These are phyloP conservation scores for Megalops atlanticus DNA, from an alignment of 2,113 vertebrate genomes.

Conservation along the genomic window DNA sequence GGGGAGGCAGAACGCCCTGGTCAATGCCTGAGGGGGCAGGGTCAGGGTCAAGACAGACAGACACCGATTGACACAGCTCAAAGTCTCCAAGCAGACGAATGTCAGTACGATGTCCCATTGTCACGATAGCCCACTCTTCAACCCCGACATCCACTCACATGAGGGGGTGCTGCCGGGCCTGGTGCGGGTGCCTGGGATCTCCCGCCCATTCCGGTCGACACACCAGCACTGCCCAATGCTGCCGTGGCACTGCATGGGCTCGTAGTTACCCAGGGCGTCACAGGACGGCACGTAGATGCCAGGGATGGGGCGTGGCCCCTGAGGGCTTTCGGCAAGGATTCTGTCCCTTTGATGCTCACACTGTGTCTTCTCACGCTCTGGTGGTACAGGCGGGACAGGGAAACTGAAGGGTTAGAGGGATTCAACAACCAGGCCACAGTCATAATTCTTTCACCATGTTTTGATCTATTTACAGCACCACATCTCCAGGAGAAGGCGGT, in stretches of 20 bases:
- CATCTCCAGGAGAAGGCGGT: too few species aligned
- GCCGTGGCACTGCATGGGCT: constrained; percentile 82
- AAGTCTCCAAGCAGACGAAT: neutral
- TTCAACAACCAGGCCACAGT: too few species aligned
- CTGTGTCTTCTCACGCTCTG: constrained; percentile 76
- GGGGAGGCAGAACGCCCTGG: constrained; percentile 64
- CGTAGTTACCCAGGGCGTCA: constrained; percentile 79
- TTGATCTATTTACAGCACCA: too few species aligned
- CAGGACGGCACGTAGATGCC: constrained; percentile 80
- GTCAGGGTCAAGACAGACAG: neutral
- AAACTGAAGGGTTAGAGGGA: neutral
- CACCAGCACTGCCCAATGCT: constrained; percentile 88
- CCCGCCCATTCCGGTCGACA: constrained; percentile 80
- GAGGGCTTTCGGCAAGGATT: constrained; percentile 50
- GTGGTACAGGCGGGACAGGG: constrained; percentile 23
- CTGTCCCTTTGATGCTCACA: constrained; percentile 79
- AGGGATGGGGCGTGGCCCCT: constrained; percentile 51
- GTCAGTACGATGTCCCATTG: neutral
- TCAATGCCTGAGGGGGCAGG: constrained; percentile 63
- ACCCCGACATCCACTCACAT: constrained; percentile 86
- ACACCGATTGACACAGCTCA: too few species aligned
- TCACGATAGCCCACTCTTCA: neutral
- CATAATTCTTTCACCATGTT: too few species aligned
- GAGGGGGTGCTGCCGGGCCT: constrained; percentile 71
- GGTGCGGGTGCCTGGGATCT: constrained; percentile 80